Conservation (phyloP, 2,888 invertebrate species). For the Caenorhabditis sp. region DNA sequence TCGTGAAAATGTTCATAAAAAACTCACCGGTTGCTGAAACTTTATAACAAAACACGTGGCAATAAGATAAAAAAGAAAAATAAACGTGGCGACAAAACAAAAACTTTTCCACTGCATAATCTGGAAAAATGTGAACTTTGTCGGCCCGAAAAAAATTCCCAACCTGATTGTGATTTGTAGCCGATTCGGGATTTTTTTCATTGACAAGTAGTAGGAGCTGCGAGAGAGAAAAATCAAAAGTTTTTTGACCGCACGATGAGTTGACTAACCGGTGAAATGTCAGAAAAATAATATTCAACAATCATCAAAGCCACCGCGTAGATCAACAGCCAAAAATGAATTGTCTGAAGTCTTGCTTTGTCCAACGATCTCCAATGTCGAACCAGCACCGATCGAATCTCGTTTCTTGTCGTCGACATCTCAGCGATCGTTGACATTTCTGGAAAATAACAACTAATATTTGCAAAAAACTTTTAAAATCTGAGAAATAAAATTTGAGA, state of each 20-base stretch:
- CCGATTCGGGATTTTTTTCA: constrained; percentile 24
- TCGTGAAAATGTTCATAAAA: no score
- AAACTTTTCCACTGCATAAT: constrained; percentile 41
- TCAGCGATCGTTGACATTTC: constrained; percentile 35
- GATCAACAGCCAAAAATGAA: constrained; percentile 68
- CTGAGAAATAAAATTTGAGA: no score
- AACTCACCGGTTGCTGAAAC: constrained; percentile 48
- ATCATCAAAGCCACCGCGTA: constrained; percentile 66
- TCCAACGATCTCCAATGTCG: constrained; percentile 68
- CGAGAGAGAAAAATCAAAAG: no score
- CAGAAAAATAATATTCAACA: constrained; percentile 62
- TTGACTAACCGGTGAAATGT: constrained; percentile 37
- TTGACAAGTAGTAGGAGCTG: constrained; percentile 13
- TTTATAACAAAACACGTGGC: constrained; percentile 45
- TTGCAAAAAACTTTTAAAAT: no score
- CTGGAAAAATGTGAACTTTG: constrained; percentile 17
- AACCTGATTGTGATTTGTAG: constrained; percentile 32
- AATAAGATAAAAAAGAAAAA: constrained; percentile 48
- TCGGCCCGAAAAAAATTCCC: not conserved
- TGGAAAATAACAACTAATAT: not conserved
- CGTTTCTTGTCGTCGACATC: constrained; percentile 46
- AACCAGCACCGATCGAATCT: constrained; percentile 65
- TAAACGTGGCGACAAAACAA: constrained; percentile 44
- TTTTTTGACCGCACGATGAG: no score
- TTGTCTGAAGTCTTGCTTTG: constrained; percentile 65